Evolutionary conservation across 2,888 invertebrate genomes (phyloP).

Genomic region (Marasmarcha lunaedactyla): DNA sequence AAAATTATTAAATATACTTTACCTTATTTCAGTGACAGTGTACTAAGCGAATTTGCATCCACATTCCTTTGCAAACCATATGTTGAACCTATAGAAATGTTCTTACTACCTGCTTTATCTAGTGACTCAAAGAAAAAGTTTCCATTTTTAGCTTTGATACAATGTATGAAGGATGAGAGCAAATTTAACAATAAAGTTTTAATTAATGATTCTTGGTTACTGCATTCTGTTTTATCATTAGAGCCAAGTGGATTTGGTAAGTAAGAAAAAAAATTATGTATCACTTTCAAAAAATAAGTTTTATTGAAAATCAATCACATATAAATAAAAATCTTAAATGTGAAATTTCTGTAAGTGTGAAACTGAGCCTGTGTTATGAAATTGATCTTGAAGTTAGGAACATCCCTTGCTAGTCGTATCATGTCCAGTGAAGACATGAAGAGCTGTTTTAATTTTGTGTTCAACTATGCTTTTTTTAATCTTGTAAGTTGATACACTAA

Average conservation of each 20-base stretch:
- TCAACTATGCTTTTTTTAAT: too few species aligned
- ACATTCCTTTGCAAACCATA: conserved; percentile 76
- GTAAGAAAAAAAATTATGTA: conserved; percentile 25
- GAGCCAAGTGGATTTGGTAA: conserved; percentile 77
- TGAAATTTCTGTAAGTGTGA: too few species aligned
- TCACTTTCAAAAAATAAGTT: too few species aligned
- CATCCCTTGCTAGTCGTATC: too few species aligned
- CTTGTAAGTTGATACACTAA: too few species aligned
- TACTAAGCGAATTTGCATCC: conserved; percentile 71
- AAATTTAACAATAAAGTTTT: conserved; percentile 57
- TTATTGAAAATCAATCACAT: too few species aligned
- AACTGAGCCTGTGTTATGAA: too few species aligned
- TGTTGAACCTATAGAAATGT: conserved; percentile 76
- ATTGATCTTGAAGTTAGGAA: too few species aligned
- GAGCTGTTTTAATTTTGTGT: too few species aligned
- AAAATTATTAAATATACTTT: too few species aligned
- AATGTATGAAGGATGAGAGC: conserved; percentile 40
- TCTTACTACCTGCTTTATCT: conserved; percentile 77
- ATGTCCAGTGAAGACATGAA: too few species aligned
- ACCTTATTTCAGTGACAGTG: conserved; percentile 33
- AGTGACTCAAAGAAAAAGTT: conserved; percentile 43
- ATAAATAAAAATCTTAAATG: too few species aligned
- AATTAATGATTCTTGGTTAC: conserved; percentile 72
- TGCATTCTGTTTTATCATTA: conserved; percentile 76
- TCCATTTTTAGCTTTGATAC: conserved; percentile 63